Evolutionary conservation across 2,888 invertebrate species (phyloP).

Genomic region (Mesorhabditis sp.): DNA sequence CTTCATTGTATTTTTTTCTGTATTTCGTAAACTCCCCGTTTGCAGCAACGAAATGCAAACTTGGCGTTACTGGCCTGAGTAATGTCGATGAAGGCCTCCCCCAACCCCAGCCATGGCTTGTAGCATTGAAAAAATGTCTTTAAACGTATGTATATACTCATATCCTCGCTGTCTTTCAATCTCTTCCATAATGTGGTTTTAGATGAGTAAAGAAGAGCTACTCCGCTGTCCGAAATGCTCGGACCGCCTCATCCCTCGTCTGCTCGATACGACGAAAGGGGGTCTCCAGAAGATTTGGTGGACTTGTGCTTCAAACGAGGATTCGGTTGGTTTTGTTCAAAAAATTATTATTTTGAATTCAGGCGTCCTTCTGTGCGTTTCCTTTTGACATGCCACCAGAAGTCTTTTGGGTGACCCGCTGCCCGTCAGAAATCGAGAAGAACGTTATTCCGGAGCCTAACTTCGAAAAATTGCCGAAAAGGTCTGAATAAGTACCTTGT

Average conservation of each 20-base stretch:
- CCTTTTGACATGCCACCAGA: conserved; percentile 49
- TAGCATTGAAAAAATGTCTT: conserved; percentile 10
- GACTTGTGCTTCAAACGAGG: conserved; percentile 32
- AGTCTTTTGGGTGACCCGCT: conserved; percentile 43
- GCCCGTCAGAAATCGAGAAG: conserved; percentile 25
- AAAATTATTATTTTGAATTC: conserved; percentile 16
- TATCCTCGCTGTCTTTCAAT: conserved; percentile 7
- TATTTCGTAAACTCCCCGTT: too few relatives aligned
- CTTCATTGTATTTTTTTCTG: too few relatives aligned
- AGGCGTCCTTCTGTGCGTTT: conserved; percentile 42
- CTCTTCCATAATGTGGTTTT: conserved; percentile 20
- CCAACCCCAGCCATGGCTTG: conserved; percentile 10
- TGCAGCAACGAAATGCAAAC: too few relatives aligned
- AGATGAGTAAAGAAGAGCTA: conserved; percentile 2
- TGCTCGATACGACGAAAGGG: conserved; percentile 22
- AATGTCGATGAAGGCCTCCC: neutral
- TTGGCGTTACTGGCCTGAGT: neutral
- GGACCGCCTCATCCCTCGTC: conserved; percentile 22
- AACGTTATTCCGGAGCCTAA: conserved; percentile 40
- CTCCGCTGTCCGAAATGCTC: conserved; percentile 31
- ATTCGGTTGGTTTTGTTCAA: conserved; percentile 20
- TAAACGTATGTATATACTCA: neutral
- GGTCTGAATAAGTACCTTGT: conserved; percentile 18
- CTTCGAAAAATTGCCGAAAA: conserved; percentile 31
- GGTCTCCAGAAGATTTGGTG: conserved; percentile 37